A percentile compares a stretch with the other conserved stretches of the same genome.
phyloP scores from a whole-genome alignment of 92 coral and sea anemone genomes.

The Paragorgia papillata region DNA sequence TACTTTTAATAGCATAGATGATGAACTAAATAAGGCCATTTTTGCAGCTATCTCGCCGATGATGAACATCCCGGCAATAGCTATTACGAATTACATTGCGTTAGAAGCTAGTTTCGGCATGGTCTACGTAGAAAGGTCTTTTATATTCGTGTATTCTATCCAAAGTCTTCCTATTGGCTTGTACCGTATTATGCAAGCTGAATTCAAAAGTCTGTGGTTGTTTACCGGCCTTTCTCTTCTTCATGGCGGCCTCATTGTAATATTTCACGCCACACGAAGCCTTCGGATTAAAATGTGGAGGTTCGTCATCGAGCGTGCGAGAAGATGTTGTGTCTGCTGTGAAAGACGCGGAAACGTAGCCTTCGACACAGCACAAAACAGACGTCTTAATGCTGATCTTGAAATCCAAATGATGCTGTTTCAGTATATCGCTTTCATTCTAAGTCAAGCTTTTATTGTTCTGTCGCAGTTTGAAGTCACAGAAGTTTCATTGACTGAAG shows the following conservation, averaged over 20 bases:
- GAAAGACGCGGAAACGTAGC: slow-evolving; percentile 19
- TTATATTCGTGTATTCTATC: slow-evolving; percentile 47
- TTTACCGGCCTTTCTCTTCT: slow-evolving; percentile 62
- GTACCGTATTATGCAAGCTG: slow-evolving; percentile 74
- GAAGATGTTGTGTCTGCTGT: slow-evolving; percentile 33
- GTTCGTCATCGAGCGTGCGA: slow-evolving; percentile 25
- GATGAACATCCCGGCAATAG: slow-evolving; percentile 27
- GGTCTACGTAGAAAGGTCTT: slow-evolving; percentile 53
- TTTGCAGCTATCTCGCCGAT: slow-evolving; percentile 64
- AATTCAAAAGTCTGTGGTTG: slow-evolving; percentile 53
- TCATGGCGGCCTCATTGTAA: slow-evolving; percentile 61
- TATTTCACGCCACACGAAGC: slow-evolving; percentile 60
- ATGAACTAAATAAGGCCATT: slow-evolving; percentile 51
- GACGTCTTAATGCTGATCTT: slow-evolving; percentile 77
- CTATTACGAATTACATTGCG: slow-evolving; percentile 5
- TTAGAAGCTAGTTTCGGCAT: slow-evolving; percentile 52
- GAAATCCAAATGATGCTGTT: slow-evolving; percentile 71
- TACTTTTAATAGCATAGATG: slow-evolving; percentile 19
- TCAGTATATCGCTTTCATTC: slow-evolving; percentile 45
- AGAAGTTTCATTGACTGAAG: slow-evolving; percentile 44
- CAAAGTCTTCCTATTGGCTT: slow-evolving; percentile 52
- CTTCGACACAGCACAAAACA: slow-evolving; percentile 58
- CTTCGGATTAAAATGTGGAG: slow-evolving; percentile 61
- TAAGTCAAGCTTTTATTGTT: neutral
- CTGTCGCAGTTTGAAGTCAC: neutral